These are phyloP conservation scores for Sinonovacula constricta DNA, from an alignment of 1,140 invertebrate genomes.

Conservation along the genomic window DNA sequence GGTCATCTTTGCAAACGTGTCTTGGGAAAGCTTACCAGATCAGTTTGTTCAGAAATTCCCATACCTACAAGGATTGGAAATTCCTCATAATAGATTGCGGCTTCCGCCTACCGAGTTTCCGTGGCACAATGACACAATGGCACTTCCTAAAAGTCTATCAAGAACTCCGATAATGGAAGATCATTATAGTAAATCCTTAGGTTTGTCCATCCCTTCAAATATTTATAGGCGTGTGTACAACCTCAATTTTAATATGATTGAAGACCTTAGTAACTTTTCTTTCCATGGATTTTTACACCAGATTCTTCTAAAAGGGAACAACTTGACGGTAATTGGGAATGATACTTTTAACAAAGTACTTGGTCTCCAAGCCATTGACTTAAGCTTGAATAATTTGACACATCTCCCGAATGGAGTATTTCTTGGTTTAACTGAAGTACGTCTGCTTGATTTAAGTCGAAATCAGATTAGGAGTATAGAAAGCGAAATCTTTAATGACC, in stretches of 20 bases:
- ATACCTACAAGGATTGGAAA: conserved; percentile 59
- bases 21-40: conserved; percentile 38
- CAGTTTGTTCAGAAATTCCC: conserved; percentile 52
- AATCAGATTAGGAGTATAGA: conserved; percentile 51
- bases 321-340: conserved; percentile 31
- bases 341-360: conserved; percentile 50
- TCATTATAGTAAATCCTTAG: conserved; percentile 49
- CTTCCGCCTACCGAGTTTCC: conserved; percentile 54
- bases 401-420: background rate
- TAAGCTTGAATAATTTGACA: conserved; percentile 45
- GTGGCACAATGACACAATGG: conserved; percentile 40
- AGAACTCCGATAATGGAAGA: conserved; percentile 49
- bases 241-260: conserved; percentile 56
- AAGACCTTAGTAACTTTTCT: conserved; percentile 47
- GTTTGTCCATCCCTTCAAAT: conserved; percentile 50
- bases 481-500: conserved; percentile 36
- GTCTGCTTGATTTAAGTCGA: conserved; percentile 50
- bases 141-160: conserved; percentile 50
- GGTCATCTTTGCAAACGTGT: conserved; percentile 45
- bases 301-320: conserved; percentile 53
- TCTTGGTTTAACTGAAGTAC: too few species aligned
- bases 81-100: conserved; percentile 55
- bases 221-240: conserved; percentile 48
- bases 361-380: conserved; percentile 58
- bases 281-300: conserved; percentile 59